A percentile compares a stretch with the other conserved stretches of the same genome.
Conservation (phyloP, 2,888 invertebrate species). For the Synergus laeviventris region DNA sequence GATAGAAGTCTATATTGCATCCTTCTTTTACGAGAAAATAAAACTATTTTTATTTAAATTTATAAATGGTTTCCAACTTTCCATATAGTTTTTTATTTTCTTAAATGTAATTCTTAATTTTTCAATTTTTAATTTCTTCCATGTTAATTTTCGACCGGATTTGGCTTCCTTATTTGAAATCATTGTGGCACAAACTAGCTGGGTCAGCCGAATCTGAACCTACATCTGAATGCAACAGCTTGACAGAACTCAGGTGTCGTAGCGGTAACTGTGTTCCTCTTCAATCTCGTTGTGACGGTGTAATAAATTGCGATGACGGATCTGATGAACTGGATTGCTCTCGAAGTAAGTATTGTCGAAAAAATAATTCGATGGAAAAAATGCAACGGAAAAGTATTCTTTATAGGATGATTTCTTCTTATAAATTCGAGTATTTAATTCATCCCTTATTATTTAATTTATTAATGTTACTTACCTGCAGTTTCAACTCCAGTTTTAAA, state of each 20-base stretch:
- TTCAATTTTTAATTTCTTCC: conserved; percentile 16
- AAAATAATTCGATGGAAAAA: neutral
- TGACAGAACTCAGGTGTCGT: conserved; percentile 76
- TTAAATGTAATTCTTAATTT: neutral
- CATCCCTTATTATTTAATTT: no score
- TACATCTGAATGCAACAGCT: conserved; percentile 62
- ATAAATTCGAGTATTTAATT: neutral
- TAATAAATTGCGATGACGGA: conserved; percentile 78
- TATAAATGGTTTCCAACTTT: neutral
- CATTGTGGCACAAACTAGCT: conserved; percentile 29
- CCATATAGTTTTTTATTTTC: neutral
- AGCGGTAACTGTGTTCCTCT: conserved; percentile 79
- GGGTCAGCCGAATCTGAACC: conserved; percentile 8
- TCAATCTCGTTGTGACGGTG: conserved; percentile 79
- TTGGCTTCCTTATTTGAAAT: conserved; percentile 33
- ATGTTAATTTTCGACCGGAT: conserved; percentile 34
- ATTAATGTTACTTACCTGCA: no score
- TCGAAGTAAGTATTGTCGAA: conserved; percentile 7
- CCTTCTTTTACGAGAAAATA: no score
- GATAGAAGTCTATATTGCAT: no score
- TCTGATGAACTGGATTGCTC: conserved; percentile 79
- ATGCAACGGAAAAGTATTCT: neutral
- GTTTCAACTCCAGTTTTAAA: neutral
- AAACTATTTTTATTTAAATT: neutral
- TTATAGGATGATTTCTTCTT: neutral